A percentile compares a stretch with the other conserved stretches of the same genome.
phyloP scores from a whole-genome alignment of 2,797 vertebrate genomes.

The Enteromius anoplus region DNA sequence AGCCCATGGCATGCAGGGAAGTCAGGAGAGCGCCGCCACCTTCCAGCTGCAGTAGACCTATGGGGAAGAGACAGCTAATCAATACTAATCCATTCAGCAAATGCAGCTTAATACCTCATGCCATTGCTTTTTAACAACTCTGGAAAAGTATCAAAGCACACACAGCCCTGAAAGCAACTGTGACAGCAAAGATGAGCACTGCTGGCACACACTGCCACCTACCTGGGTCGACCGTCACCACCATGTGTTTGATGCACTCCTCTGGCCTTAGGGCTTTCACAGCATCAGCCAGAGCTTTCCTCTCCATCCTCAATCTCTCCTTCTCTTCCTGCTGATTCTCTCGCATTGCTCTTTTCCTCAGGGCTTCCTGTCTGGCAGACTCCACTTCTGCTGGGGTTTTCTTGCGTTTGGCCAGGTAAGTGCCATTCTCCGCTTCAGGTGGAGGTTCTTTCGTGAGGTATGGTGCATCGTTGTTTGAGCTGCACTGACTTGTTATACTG shows the following conservation, averaged over 20 bases:
- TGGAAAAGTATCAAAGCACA: slow-evolving; percentile 37
- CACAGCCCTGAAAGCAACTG: slow-evolving; percentile 13
- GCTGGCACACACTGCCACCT: slow-evolving; percentile 41
- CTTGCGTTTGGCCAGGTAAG: slow-evolving; percentile 60
- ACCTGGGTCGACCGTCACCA: slow-evolving; percentile 87
- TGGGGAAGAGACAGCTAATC: slow-evolving; percentile 49
- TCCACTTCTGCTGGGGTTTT: slow-evolving; percentile 62
- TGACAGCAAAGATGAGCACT: slow-evolving; percentile 14
- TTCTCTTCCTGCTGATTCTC: slow-evolving; percentile 66
- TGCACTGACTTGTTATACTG: slow-evolving; percentile 10
- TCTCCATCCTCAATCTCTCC: slow-evolving; percentile 74
- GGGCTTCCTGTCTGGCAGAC: slow-evolving; percentile 61
- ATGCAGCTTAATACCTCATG: slow-evolving; percentile 42
- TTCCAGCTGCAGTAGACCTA: slow-evolving; percentile 85
- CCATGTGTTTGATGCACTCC: slow-evolving; percentile 86
- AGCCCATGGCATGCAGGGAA: slow-evolving; percentile 83
- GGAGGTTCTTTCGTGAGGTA: slow-evolving; percentile 17
- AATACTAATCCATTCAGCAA: slow-evolving; percentile 42
- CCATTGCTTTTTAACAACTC: slow-evolving; percentile 45
- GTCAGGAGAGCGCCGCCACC: slow-evolving; percentile 82
- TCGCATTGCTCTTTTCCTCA: slow-evolving; percentile 62
- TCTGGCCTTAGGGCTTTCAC: slow-evolving; percentile 83
- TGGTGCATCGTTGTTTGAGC: background rate
- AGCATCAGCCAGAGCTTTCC: slow-evolving; percentile 67
- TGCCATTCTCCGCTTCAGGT: slow-evolving; percentile 28